These are phyloP conservation scores for Enchytraeus crypticus DNA, from an alignment of 2,888 invertebrate genomes.

Conservation along the genomic window DNA sequence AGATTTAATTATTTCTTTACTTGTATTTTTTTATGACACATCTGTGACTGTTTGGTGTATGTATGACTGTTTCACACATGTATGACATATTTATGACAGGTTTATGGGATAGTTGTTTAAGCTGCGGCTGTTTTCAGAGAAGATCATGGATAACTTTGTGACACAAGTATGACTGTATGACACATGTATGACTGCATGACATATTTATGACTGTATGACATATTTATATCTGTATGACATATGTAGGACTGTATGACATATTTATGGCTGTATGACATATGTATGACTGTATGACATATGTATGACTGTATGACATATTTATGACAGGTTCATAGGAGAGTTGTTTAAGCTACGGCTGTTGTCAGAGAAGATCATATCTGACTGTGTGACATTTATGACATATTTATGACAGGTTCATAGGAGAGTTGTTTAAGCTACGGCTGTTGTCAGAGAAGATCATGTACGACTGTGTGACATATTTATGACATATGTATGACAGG, in stretches of 20 bases:
- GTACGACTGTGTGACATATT: constrained; percentile 66
- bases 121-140: constrained; percentile 74
- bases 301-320: background rate
- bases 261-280: no score
- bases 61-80: no score
- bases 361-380: constrained; percentile 75
- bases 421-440: constrained; percentile 84
- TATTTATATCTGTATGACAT: no score
- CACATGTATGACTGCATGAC: constrained; percentile 47
- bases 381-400: constrained; percentile 57
- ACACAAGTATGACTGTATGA: background rate
- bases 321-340: constrained; percentile 65
- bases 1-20: no score
- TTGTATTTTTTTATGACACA: no score
- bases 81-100: constrained; percentile 40
- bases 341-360: constrained; percentile 84
- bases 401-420: constrained; percentile 56
- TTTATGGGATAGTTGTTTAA: constrained; percentile 84
- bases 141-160: constrained; percentile 82
- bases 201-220: no score
- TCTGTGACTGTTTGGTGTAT: no score
- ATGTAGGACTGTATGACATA: no score
- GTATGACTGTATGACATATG: no score
- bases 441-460: constrained; percentile 83
- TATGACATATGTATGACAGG: constrained; percentile 40